phyloP scores from a whole-genome alignment of 2,888 invertebrate genomes.

The Nephrotoma guestfalica region DNA sequence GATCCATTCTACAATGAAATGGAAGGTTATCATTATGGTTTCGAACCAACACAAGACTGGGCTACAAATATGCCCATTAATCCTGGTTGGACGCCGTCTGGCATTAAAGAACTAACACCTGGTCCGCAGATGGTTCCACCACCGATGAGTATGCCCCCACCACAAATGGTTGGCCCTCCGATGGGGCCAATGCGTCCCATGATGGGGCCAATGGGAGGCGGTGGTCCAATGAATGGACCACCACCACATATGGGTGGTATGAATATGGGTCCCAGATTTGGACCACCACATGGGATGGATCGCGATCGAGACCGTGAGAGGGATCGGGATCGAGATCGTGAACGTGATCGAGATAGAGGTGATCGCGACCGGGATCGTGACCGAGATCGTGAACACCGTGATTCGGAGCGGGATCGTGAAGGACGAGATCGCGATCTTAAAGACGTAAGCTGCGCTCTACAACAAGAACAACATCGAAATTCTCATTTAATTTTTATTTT shows the following conservation, averaged over 20 bases:
- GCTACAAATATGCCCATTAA: constrained; percentile 48
- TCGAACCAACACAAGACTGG: constrained; percentile 58
- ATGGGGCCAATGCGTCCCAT: constrained; percentile 16
- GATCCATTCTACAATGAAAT: constrained; percentile 31
- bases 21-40: constrained; percentile 37
- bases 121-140: constrained; percentile 33
- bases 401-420: constrained; percentile 19
- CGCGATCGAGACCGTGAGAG: constrained; percentile 29
- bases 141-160: constrained; percentile 21
- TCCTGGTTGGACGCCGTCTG: constrained; percentile 44
- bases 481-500: neutral
- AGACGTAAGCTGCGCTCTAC: neutral
- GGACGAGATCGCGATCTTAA: neutral
- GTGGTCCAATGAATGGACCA: constrained; percentile 24
- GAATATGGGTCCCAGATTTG: constrained; percentile 18
- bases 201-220: constrained; percentile 20
- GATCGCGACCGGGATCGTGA: constrained; percentile 35
- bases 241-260: constrained; percentile 20
- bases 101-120: constrained; percentile 55
- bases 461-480: neutral
- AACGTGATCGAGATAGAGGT: constrained; percentile 36
- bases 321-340: constrained; percentile 28
- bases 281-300: constrained; percentile 19
- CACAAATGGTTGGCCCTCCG: constrained; percentile 17
- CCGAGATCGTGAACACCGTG: constrained; percentile 29